Conservation (phyloP, 37 sponge, comb jelly and placozoan genomes). For the Geodia barretti region DNA sequence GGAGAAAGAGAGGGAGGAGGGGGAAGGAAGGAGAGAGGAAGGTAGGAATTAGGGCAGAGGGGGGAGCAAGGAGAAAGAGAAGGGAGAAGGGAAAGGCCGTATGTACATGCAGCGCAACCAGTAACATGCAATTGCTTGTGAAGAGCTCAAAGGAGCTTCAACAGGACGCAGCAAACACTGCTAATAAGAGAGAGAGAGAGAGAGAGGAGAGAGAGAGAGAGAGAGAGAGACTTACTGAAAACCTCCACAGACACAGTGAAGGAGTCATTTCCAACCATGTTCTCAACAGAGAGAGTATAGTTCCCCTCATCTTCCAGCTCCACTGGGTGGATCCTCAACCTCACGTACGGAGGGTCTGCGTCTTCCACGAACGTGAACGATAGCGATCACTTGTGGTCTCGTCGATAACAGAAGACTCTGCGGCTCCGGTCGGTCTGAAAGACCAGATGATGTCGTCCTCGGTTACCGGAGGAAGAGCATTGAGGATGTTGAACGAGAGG, state of each 20-base stretch:
- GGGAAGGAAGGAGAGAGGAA: not conserved
- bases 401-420: not conserved
- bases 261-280: not conserved
- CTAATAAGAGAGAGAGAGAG: too few species aligned
- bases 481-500: not conserved
- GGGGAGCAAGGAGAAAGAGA: not conserved
- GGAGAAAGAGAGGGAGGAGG: not conserved
- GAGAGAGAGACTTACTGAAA: conserved; percentile 11
- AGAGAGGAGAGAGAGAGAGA: not conserved
- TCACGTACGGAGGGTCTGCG: too few species aligned
- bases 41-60: not conserved
- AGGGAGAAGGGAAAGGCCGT: not conserved
- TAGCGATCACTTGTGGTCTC: not conserved
- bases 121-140: too few species aligned
- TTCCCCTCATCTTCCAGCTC: conserved; percentile 3
- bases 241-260: not conserved
- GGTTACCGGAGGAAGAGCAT: conserved; percentile 8
- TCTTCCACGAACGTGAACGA: not conserved
- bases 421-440: too few species aligned
- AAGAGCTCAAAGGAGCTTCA: too few species aligned
- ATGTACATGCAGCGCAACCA: too few species aligned
- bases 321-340: conserved; percentile 14
- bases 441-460: conserved; percentile 20
- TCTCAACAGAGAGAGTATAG: not conserved
- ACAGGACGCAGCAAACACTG: too few species aligned